Evolutionary conservation across 2,888 invertebrate genomes (phyloP).

Genomic region (Prosopocoilus inquinatus): DNA sequence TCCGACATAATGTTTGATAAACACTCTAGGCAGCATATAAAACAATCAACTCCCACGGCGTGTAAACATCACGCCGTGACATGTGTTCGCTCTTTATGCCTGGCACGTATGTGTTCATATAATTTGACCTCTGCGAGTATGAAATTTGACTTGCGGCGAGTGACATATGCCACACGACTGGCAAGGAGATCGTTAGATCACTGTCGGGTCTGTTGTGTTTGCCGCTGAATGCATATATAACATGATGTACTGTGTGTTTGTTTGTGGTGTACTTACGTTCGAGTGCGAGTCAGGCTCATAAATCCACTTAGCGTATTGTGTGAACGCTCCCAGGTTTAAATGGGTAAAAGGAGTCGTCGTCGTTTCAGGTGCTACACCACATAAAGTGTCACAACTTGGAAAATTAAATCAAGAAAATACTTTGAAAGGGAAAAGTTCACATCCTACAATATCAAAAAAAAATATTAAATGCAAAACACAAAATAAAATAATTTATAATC

Average conservation of each 20-base stretch:
- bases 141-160: constrained; percentile 15
- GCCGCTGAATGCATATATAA: constrained; percentile 2
- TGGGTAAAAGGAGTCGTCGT: no score
- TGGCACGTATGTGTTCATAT: background rate
- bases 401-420: no score
- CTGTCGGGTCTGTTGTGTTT: constrained; percentile 1
- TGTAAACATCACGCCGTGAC: background rate
- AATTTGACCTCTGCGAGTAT: constrained; percentile 10
- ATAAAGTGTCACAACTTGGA: no score
- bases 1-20: constrained; percentile 11
- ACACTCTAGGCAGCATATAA: constrained; percentile 10
- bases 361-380: no score
- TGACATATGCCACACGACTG: constrained; percentile 5
- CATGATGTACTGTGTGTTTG: constrained; percentile 2
- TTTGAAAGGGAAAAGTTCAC: no score
- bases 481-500: no score
- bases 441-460: no score
- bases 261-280: no score
- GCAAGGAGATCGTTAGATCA: constrained; percentile 7
- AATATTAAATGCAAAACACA: no score
- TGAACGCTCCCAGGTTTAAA: no score
- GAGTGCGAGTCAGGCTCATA: no score
- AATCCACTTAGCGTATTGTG: no score
- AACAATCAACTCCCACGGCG: constrained; percentile 12
- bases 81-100: background rate